Percentiles rank a stretch among this genome's conserved stretches.
Conservation (phyloP, 2,888 invertebrate species). For the Ornithoptera priamus region DNA sequence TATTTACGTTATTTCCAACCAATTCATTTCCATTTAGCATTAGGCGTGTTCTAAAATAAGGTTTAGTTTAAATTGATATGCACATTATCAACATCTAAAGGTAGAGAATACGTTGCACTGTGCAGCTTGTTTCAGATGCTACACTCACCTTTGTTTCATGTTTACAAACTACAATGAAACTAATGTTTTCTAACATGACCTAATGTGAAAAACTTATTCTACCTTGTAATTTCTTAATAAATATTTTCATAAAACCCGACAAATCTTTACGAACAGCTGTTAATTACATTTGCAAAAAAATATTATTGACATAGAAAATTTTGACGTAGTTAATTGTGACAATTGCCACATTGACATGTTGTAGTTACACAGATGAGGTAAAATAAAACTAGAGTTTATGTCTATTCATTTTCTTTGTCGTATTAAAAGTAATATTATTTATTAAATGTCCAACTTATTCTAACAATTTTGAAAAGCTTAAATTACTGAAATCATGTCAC, state of each 20-base stretch:
- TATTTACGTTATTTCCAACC: constrained; percentile 56
- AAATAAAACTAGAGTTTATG: background rate
- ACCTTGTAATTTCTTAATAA: constrained; percentile 41
- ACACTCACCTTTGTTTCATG: constrained; percentile 77
- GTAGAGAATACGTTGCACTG: constrained; percentile 33
- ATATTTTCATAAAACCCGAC: constrained; percentile 38
- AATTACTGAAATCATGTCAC: too few relatives aligned
- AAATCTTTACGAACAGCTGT: constrained; percentile 57
- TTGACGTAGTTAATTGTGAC: constrained; percentile 19
- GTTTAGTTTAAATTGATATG: constrained; percentile 40
- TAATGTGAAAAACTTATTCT: constrained; percentile 47
- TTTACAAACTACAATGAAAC: constrained; percentile 57
- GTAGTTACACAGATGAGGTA: background rate
- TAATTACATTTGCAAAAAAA: constrained; percentile 34
- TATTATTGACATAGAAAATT: constrained; percentile 33
- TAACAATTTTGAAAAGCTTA: too few relatives aligned
- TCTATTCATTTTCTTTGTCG: too few relatives aligned
- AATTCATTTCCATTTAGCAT: constrained; percentile 69
- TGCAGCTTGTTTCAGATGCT: constrained; percentile 34
- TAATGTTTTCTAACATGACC: constrained; percentile 69
- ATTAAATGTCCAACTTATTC: too few relatives aligned
- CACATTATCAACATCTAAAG: constrained; percentile 53
- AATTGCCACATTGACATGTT: constrained; percentile 33
- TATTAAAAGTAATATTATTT: too few relatives aligned
- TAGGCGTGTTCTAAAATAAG: constrained; percentile 59